A percentile compares a stretch with the other conserved stretches of the same genome.
Evolutionary conservation across 1,140 invertebrate genomes (phyloP).

Genomic region (Panonychus citri): DNA sequence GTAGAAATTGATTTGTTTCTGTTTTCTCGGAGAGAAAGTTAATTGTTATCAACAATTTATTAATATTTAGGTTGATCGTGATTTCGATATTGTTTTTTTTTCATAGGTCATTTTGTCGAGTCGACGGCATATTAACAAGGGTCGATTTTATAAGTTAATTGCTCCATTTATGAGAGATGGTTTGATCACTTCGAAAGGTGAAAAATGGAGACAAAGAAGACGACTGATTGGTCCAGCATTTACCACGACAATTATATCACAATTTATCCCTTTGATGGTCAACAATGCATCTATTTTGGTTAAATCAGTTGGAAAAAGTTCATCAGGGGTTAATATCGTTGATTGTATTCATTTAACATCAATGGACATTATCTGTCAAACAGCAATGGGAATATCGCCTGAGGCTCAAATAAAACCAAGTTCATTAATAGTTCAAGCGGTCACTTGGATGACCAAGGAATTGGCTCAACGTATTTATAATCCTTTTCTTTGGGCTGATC

Average conservation of each 20-base stretch:
- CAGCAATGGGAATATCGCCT: conserved; percentile 50
- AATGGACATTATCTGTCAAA: conserved; percentile 63
- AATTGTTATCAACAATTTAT: too few relatives aligned
- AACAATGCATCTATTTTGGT: not conserved
- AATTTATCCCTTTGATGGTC: not conserved
- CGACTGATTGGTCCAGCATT: not conserved
- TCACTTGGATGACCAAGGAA: not conserved
- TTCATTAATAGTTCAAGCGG: conserved; percentile 45
- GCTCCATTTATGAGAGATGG: not conserved
- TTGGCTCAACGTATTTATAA: not conserved
- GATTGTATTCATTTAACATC: conserved; percentile 52
- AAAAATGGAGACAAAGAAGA: not conserved
- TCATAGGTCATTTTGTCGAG: too few relatives aligned
- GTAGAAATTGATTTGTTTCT: too few relatives aligned
- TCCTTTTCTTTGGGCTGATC: not conserved
- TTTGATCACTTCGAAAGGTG: not conserved
- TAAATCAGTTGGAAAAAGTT: not conserved
- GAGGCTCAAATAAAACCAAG: conserved; percentile 38
- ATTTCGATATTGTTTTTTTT: too few relatives aligned
- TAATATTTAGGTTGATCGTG: too few relatives aligned
- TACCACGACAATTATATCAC: not conserved
- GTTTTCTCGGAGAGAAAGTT: too few relatives aligned
- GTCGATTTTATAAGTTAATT: too few relatives aligned
- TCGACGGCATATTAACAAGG: too few relatives aligned
- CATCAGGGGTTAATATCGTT: conserved; percentile 34